Base-by-base conservation (phyloP, 2,888 invertebrate genomes). In the Aproaerema taeniolella region DNA sequence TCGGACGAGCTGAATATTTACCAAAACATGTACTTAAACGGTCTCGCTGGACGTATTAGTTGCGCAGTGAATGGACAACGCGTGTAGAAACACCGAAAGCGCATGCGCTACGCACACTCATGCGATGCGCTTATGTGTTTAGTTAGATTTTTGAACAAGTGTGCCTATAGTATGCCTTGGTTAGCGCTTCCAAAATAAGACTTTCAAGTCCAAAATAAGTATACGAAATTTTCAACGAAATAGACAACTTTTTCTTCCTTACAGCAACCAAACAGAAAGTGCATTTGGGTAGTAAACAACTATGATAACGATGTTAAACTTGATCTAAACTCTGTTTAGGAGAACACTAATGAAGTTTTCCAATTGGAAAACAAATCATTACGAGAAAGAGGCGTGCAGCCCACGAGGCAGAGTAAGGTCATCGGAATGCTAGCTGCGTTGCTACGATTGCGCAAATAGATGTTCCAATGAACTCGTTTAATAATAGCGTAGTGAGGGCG, bases 401-500 rank as follows among this genome's bases (percentile, higher is more conserved):
- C 16, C 37, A 33, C 34, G 33, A 32, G 15, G 31, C 29, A 32
- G 37, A 31, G 74, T 71, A 76, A 81, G 79, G 79, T 81, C 80
- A 75, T 73, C 72, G 64, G 69, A 75, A 79, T 77, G 71, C 66
- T 71, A 67, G 74, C 68, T 64, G 72, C 69, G 72, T 75, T 75
- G 74, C 66, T 79, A 74, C 72, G 73, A 79, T 86, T 83, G 81
- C 85, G 80, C 80, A 82, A 86, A 85, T 83, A 83, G 85, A 85
- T 79, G 82, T 82, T 85, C 85, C 85, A 85, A 82, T 85, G 85
- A 85, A 85, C 83, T 86, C 82, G 74, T 82, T 81, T 81, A 85
- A 79, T 82, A 81, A 82, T 83, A 85, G 83, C 77, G 78, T 79
- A 77, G 79, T 68, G 82, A 74, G 68, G 79, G 76, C 77, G 78